Evolutionary conservation across 2,113 vertebrate species (phyloP), one percentile per base, ranked within the genome.

Genomic region (Penelope pileata): DNA sequence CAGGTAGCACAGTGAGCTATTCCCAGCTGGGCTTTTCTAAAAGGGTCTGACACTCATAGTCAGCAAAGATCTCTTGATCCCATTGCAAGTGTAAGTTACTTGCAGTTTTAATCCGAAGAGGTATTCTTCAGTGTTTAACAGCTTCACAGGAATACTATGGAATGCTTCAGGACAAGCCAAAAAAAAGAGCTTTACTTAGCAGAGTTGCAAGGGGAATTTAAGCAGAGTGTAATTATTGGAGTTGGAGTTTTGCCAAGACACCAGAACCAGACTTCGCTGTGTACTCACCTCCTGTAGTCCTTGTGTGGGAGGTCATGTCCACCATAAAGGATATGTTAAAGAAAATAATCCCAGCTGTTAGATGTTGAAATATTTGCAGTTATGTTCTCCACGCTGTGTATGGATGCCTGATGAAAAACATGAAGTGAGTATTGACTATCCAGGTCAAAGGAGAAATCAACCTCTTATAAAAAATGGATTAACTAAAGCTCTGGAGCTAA

Each of bases 181-280:
- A 76, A 53, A 30, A 87, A 88, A 88, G 30, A 63, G 58, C 66
- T 93, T 85, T 75, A 76, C 73, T 81, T 53, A 54, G 4, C 7
- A 76, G 50, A 69, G 66, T 69, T 94, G 75, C 1, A 1, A 53
- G 59, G 78, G 67, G 50, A 66, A 80, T 91, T 77, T 77, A 85
- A 63, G 50, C 78, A 85, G 77, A 91, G 68, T 51, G 45, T 77
- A 90, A 93, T 92, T 91, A 74, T 8, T 82, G 84, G 89, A 95
- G 78, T 8, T 82, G 84, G 89, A 95, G 73, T 73, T 74, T 42
- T 62, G 74, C 81, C 94, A 91, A 82, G 56, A 43, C 27, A 5
- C 19, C 32, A 42, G 22, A 51, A 38, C 19, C 48, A 24, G 43
- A 60, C 60, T 80, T 72, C 43, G 34, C 83, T 78, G 45, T 86